Evolutionary conservation across 2,888 invertebrate species (phyloP), one percentile per base, ranked within the genome.

Genomic region (Lacanobia wlatinum): DNA sequence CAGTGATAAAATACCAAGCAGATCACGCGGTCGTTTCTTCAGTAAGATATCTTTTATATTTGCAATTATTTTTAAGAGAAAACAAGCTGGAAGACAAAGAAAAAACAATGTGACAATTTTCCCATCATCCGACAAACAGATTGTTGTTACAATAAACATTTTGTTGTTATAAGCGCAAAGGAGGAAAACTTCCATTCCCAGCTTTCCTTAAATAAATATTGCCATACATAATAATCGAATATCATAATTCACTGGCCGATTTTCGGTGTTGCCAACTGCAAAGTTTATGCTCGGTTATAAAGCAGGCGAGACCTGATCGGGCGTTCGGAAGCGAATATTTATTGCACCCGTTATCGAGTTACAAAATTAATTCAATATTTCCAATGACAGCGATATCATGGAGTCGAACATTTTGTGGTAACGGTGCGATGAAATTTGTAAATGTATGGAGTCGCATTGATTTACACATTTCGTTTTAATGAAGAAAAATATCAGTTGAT

Each of bases 351-450:
- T 78, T 81, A 84, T 82, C 81, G 81, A 75, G 78, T 84, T 66
- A 71, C 78, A 60, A 81, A 77, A 84, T 83, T 83, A 83, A 83
- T 84, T 84, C 64, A 81, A 81, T 74, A 78, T 84, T 84, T 46
- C 58, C 66, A 80, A 56, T 70, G 72, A 71, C 64, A 71, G 21
- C 61, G 58, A 46, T 77, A 68, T 73, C 71, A 71, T 52, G 56
- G 63, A 69, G 40, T 71, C 16, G 46, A 64, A 76, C n/a, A 67
- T 72, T n/a, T 70, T 78, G 65, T 28, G 70, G 67, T 71, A 43
- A 64, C 46, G 12, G 18, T 52, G 21, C 46, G 14, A 59, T 1
- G 23, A 59, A 65, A 18, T 72, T 62, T 52, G 46, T 50, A n/a
- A 53, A 59, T 72, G 18, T 55, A 61, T 50, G 23, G 28, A 76